A percentile compares a stretch with the other conserved stretches of the same genome.
Conservation (phyloP, 2,113 vertebrate species). For the Gnathonemus echidnorhynchus region DNA sequence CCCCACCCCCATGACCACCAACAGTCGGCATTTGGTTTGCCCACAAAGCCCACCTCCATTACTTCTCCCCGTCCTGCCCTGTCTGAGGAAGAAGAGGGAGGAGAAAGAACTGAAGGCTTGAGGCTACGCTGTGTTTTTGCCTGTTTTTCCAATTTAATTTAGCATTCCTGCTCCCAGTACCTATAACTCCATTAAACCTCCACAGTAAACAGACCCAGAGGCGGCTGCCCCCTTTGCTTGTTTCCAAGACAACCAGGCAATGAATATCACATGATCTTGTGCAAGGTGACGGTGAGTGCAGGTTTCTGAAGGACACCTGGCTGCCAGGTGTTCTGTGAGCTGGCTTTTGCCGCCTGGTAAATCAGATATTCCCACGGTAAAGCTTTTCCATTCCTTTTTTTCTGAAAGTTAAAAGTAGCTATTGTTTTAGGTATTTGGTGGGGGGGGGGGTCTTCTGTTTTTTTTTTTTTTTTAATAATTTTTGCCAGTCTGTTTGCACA, state of each 20-base stretch:
- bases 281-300: neutral
- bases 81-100: constrained; percentile 5
- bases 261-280: neutral
- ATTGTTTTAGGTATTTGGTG: neutral
- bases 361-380: neutral
- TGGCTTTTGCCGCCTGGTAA: neutral
- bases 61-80: neutral
- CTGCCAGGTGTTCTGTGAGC: neutral
- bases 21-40: neutral
- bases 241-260: neutral
- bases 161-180: neutral
- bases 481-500: neutral
- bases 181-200: neutral
- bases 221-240: neutral
- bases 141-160: neutral
- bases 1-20: neutral
- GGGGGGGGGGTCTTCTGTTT: neutral
- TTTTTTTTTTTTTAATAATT: neutral
- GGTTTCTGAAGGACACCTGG: neutral
- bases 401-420: neutral
- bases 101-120: neutral
- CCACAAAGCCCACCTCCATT: neutral
- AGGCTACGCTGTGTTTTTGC: neutral
- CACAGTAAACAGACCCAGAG: neutral
- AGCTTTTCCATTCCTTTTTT: neutral